Percentiles rank a stretch among this genome's conserved stretches.
Evolutionary conservation across 64 coral and sea anemone genomes (phyloP).

Genomic region (Astreopora myriophthalma): DNA sequence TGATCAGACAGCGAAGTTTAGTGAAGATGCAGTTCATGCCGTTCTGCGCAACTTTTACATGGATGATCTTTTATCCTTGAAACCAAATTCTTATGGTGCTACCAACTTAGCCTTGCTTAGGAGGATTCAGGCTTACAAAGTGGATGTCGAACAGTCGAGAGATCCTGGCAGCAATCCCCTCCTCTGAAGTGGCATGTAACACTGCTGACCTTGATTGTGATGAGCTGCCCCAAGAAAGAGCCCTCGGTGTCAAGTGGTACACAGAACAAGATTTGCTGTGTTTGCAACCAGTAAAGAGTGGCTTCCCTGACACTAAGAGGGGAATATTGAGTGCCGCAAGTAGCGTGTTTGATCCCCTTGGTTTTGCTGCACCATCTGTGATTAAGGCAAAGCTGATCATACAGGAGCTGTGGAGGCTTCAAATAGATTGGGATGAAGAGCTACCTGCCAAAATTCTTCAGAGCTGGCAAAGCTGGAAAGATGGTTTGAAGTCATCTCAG

Average conservation of each 20-base stretch:
- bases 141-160: neutral
- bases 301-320: neutral
- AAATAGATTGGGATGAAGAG: neutral
- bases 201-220: neutral
- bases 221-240: neutral
- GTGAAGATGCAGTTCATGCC: neutral
- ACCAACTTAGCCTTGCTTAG: neutral
- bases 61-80: neutral
- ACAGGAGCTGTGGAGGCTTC: conserved; percentile 18
- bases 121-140: neutral
- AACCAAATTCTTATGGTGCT: neutral
- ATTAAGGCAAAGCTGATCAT: conserved; percentile 38
- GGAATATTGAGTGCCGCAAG: conserved; percentile 24
- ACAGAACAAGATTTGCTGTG: neutral
- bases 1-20: neutral
- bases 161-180: neutral
- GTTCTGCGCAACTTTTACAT: neutral
- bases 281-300: neutral
- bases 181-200: neutral
- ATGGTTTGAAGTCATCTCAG: neutral
- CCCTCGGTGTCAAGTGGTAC: neutral
- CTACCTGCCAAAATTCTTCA: neutral
- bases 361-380: neutral
- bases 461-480: neutral
- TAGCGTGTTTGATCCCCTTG: conserved; percentile 28